Conservation (phyloP, 1,140 invertebrate genomes). For the Himalopsyche phryganea region DNA sequence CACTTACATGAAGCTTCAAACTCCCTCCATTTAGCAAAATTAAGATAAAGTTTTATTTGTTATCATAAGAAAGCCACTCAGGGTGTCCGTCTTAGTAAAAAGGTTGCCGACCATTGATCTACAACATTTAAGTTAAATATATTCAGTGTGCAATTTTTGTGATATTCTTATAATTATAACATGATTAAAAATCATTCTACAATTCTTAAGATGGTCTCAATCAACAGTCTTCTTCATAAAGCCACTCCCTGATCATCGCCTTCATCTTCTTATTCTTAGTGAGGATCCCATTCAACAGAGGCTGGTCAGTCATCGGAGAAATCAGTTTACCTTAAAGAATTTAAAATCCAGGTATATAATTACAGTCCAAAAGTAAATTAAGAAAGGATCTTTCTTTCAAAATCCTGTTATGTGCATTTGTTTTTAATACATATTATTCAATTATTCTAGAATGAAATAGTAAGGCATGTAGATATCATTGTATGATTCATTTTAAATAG, state of each 20-base stretch:
- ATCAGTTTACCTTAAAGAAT: slow-evolving; percentile 25
- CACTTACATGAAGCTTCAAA: too few relatives aligned
- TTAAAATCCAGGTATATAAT: neutral
- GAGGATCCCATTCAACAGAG: slow-evolving; percentile 20
- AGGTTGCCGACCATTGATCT: too few relatives aligned
- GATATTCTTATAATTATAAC: too few relatives aligned
- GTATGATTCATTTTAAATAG: neutral
- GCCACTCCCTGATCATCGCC: slow-evolving; percentile 10
- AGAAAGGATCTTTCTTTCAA: neutral
- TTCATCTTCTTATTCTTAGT: slow-evolving; percentile 10
- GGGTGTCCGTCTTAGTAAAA: too few relatives aligned
- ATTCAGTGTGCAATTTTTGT: too few relatives aligned
- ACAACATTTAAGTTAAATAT: too few relatives aligned
- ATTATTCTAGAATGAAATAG: neutral
- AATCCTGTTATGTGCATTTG: neutral
- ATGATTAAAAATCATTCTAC: too few relatives aligned
- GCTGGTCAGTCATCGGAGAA: slow-evolving; percentile 32
- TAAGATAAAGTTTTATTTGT: too few relatives aligned
- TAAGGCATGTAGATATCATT: neutral
- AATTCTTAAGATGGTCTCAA: neutral
- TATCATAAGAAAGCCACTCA: too few relatives aligned
- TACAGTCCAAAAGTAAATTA: neutral
- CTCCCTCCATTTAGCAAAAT: too few relatives aligned
- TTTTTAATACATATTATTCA: neutral
- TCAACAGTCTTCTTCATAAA: slow-evolving; percentile 4